Conservation (phyloP, 2,113 vertebrate species). For the Callocephalon fimbriatum region DNA sequence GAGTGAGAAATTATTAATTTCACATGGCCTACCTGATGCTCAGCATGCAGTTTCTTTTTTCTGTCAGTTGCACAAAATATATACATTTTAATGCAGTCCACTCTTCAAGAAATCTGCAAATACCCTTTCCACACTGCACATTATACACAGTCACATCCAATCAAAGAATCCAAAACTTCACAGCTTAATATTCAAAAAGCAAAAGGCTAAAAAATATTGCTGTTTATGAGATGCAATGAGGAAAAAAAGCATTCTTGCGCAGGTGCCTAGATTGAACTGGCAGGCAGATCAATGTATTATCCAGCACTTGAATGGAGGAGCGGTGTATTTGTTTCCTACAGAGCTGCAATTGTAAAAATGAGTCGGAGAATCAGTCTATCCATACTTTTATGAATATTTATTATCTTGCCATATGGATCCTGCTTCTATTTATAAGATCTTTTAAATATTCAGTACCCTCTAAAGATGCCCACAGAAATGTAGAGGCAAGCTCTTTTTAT, state of each 20-base stretch:
- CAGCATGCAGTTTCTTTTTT: neutral
- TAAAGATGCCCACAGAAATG: neutral
- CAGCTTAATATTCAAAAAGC: neutral
- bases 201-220: neutral
- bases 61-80: neutral
- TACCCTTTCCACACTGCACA: neutral
- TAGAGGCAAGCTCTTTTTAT: neutral
- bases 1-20: conserved; percentile 26
- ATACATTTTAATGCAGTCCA: neutral
- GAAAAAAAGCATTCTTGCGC: neutral
- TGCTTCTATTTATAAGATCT: conserved; percentile 36
- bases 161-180: neutral
- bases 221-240: neutral
- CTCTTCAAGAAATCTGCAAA: neutral
- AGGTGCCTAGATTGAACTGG: neutral
- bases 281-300: conserved; percentile 2
- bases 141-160: neutral
- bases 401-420: conserved; percentile 36
- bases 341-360: neutral
- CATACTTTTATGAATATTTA: conserved; percentile 58
- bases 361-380: conserved; percentile 15
- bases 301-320: neutral
- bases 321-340: conserved; percentile 3
- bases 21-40: neutral
- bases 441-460: conserved; percentile 35